Percentiles rank a stretch among this genome's conserved stretches.
Conservation (phyloP, 2,797 vertebrate species). For the Centropyge bicolor region DNA sequence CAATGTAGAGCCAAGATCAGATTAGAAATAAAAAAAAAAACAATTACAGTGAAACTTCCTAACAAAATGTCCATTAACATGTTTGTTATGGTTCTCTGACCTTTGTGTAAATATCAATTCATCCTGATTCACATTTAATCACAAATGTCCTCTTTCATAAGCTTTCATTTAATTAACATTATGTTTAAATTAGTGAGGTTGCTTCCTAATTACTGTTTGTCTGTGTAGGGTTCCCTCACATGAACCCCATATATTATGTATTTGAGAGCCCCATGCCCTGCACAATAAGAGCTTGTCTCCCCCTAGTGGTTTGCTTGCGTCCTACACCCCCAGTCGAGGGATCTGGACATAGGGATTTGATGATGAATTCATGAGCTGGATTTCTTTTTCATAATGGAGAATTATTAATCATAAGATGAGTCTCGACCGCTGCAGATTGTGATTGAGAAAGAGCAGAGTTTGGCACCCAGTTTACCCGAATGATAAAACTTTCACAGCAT, state of each 20-base stretch:
- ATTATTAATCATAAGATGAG: constrained; percentile 53
- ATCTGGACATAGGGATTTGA: constrained; percentile 25
- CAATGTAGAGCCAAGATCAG: not conserved
- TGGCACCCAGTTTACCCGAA: constrained; percentile 41
- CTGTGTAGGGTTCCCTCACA: not conserved
- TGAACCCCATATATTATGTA: not conserved
- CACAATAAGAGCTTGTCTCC: constrained; percentile 69
- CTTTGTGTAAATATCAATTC: not conserved
- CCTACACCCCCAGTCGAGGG: not conserved
- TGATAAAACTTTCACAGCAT: constrained; percentile 66
- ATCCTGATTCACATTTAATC: not conserved
- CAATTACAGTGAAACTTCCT: not conserved
- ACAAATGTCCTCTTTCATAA: not conserved
- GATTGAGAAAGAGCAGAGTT: constrained; percentile 52
- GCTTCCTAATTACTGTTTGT: too few species aligned
- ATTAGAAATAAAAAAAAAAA: not conserved
- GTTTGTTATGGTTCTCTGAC: not conserved
- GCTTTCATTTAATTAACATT: not conserved
- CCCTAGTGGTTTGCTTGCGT: constrained; percentile 65
- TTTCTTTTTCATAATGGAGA: constrained; percentile 45
- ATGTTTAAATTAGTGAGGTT: too few species aligned
- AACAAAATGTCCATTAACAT: not conserved
- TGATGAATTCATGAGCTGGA: constrained; percentile 47
- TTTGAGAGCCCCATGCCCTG: not conserved
- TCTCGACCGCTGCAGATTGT: constrained; percentile 28